Conservation (phyloP, 2,113 vertebrate species). For the Origma solitaria region DNA sequence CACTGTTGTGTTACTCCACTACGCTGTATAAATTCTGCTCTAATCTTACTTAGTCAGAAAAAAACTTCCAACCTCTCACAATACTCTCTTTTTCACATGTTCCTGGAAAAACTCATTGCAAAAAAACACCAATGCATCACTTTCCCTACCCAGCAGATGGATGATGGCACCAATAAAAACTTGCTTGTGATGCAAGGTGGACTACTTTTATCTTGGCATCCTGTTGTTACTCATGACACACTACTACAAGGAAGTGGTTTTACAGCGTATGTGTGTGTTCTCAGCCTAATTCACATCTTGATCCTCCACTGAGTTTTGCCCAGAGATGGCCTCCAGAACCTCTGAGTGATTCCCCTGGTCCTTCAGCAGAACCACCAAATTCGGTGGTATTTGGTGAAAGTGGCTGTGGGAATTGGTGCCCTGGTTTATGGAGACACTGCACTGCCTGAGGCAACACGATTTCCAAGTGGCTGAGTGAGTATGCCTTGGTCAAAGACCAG, state of each 20-base stretch:
- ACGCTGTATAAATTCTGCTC: not conserved
- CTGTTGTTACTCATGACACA: not conserved
- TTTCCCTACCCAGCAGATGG: not conserved
- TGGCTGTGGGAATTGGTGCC: not conserved
- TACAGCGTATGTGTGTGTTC: not conserved
- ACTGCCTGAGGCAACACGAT: not conserved
- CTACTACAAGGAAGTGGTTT: constrained; percentile 12
- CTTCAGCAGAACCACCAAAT: not conserved
- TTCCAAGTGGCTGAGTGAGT: not conserved
- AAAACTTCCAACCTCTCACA: not conserved
- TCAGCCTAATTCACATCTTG: not conserved
- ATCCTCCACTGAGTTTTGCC: not conserved
- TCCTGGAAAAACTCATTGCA: not conserved
- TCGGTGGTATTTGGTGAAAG: not conserved
- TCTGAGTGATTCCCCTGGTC: not conserved
- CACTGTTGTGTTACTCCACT: not conserved
- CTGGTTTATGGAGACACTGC: not conserved
- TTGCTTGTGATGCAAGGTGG: not conserved
- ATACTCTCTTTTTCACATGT: not conserved
- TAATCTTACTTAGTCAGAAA: not conserved
- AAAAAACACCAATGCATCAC: not conserved
- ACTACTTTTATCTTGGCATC: not conserved
- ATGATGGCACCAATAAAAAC: not conserved
- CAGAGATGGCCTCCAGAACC: not conserved
- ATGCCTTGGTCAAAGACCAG: not conserved